Evolutionary conservation across 2,888 invertebrate species (phyloP).

Genomic region (Poecilobothrus nobilitatus): DNA sequence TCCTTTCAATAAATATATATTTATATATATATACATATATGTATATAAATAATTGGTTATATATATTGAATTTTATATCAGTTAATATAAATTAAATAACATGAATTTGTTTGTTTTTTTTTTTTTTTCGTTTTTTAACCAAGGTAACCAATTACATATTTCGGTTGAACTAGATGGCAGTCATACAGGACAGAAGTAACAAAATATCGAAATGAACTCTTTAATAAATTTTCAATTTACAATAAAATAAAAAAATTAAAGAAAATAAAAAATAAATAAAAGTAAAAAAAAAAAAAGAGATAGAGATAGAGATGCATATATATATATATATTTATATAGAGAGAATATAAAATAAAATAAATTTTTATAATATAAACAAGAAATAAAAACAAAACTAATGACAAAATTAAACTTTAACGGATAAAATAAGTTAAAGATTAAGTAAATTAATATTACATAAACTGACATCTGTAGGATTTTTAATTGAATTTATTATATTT

Average conservation of each 20-base stretch:
- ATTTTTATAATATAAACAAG: background rate
- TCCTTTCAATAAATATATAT: background rate
- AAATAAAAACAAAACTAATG: background rate
- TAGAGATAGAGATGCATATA: background rate
- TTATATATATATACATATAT: background rate
- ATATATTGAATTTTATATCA: background rate
- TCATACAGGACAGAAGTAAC: background rate
- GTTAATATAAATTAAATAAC: slow-evolving; percentile 3
- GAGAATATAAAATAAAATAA: too few relatives aligned
- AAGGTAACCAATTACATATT: background rate
- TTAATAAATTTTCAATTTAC: slow-evolving; percentile 4
- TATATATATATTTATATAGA: too few relatives aligned
- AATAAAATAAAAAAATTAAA: background rate
- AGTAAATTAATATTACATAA: too few relatives aligned
- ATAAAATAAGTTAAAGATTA: background rate
- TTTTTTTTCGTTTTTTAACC: background rate
- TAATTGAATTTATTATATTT: too few relatives aligned
- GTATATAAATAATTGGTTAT: background rate
- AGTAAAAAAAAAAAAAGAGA: background rate
- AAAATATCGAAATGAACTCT: background rate
- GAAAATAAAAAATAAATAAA: background rate
- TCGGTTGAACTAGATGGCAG: background rate
- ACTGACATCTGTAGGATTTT: background rate
- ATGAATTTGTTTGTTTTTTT: background rate
- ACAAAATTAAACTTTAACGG: background rate